Base-by-base conservation (phyloP, 2,888 invertebrate genomes). In the Heliconius erato region DNA sequence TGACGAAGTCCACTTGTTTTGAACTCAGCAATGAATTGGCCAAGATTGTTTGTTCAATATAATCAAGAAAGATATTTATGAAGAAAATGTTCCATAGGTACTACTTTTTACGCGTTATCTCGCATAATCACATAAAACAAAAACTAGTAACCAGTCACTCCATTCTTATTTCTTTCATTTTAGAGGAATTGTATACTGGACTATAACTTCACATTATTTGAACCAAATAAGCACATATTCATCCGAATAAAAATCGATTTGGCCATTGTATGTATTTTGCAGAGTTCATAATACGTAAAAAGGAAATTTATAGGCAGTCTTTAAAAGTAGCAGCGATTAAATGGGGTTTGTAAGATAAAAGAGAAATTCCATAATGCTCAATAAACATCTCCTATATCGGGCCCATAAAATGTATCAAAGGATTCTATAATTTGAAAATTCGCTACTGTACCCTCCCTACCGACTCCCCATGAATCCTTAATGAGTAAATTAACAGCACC, bases 401-500 rank as follows among this genome's bases (percentile, higher is more conserved):
- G 76, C 74, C 84, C 83, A 84, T 86, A 85, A 86, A 88, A 87
- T 86, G 85, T 89, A 88, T 88, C 87, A 89, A 89, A 88, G 88
- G 88, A 89, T 89, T 87, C 86, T 86, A 87, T 88, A 88, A 86
- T 87, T 84, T 82, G 84, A 77, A 87, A 88, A 87, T 87, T 86
- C 82, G 86, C 86, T 87, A 88, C 85, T 85, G 87, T 86, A 84
- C 88, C 88, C 87, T 88, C 85, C 83, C 83, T 85, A 77, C 80
- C 83, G 87, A 89, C 93, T 89, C 94, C 94, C 95, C 92, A 93
- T 94, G 95, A 95, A 95, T 95, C 89, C 91, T 90, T 95, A 96
- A 95, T 94, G 95, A 96, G 93, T 91, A 93, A 95, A 96, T 96
- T 96, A 96, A 96, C 94, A 94, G 92, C 94, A 95, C 93, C 95